Percentiles rank a stretch among this genome's conserved stretches.
phyloP scores from a whole-genome alignment of 2,113 vertebrate species.

The Sigmodon hispidus region DNA sequence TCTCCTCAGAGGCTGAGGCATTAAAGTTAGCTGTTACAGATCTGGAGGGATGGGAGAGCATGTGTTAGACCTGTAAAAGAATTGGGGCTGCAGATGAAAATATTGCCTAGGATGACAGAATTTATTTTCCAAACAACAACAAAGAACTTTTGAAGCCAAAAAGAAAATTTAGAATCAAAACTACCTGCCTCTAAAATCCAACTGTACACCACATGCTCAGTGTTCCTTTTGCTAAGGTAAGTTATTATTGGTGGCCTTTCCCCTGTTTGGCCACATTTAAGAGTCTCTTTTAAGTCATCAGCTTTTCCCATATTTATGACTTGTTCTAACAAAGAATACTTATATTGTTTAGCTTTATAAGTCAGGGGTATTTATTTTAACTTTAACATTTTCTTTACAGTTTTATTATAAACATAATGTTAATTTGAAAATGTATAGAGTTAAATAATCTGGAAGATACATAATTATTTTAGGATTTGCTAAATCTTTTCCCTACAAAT shows the following conservation, averaged over 20 bases:
- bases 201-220: neutral
- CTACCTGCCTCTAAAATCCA: neutral
- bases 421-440: neutral
- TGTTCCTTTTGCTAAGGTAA: neutral
- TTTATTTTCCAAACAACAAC: slow-evolving; percentile 76
- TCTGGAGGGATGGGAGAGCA: slow-evolving; percentile 78
- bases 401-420: neutral
- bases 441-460: neutral
- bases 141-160: slow-evolving; percentile 74
- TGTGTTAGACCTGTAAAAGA: slow-evolving; percentile 79
- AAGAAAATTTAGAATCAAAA: neutral
- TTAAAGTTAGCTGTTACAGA: slow-evolving; percentile 86
- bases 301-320: neutral
- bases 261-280: neutral
- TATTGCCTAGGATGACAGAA: slow-evolving; percentile 52
- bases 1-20: slow-evolving; percentile 81
- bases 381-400: neutral
- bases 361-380: neutral
- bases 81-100: slow-evolving; percentile 65
- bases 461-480: neutral
- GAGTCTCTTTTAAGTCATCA: neutral
- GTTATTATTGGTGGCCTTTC: neutral
- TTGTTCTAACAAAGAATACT: neutral
- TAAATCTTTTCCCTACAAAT: neutral
- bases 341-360: neutral